Evolutionary conservation across 2,797 vertebrate genomes (phyloP), one percentile per base, ranked within the genome.

Genomic region (Muscicapa striata): DNA sequence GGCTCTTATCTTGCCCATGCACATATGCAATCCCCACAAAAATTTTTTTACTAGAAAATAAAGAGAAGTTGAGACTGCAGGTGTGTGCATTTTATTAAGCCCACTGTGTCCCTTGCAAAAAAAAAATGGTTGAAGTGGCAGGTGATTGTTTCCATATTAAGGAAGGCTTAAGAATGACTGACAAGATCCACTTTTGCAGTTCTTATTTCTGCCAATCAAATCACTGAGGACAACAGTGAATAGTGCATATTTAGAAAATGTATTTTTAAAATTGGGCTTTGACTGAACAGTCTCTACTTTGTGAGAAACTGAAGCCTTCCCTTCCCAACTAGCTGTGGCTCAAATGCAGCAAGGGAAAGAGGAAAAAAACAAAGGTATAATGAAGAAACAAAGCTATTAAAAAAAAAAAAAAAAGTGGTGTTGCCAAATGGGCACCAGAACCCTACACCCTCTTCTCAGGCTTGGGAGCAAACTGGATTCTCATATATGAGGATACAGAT

Each of bases 171-270:
- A 73, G 63, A 79, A 88, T 84, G 82, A 96, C 79, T 93, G 94
- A 95, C 94, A 94, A 90, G 87, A 86, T 88, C 73, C 13, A 6
- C 69, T 86, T 95, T 87, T 93, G 80, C 70, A 75, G 85, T 61
- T 94, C 80, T 82, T 79, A 76, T 68, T 94, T 90, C 87, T 94
- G 91, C 77, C 89, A 91, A 57, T 94, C 91, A 94, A 90, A 61
- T 76, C 64, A 49, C 85, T 38, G 85, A 96, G 85, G 80, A 90
- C 70, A 69, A 74, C 74, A 94, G n/a, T 38, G 83, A 92, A 94
- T 57, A 66, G 79, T 55, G 26, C 87, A 70, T 96, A 90, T 95
- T 96, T 97, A 96, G 95, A 94, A 96, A 91, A 88, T 79, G 45
- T 89, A 94, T 95, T 96, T 97, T 96, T 96, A 89, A 90, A 91